Evolutionary conservation across 2,797 vertebrate genomes (phyloP).

Genomic region (Streptopelia turtur): DNA sequence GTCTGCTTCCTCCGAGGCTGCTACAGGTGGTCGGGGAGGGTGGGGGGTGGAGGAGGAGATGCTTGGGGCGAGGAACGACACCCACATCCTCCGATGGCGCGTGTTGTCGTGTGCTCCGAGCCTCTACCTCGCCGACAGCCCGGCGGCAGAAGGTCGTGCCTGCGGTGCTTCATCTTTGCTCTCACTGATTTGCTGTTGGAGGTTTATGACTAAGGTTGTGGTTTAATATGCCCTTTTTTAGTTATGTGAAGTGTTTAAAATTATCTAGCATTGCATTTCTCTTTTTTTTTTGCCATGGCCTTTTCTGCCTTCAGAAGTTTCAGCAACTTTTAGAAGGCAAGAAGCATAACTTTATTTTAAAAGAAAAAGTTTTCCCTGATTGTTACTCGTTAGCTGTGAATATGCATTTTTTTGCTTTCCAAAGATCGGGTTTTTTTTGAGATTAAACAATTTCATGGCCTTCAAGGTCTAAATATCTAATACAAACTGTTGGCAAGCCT

Average conservation of each 20-base stretch:
- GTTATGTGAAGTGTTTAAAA: slow-evolving; percentile 63
- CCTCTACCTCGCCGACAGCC: slow-evolving; percentile 38
- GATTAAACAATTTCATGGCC: neutral
- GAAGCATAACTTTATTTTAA: neutral
- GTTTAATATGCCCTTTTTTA: slow-evolving; percentile 77
- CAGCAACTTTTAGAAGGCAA: slow-evolving; percentile 2
- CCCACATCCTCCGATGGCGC: slow-evolving; percentile 86
- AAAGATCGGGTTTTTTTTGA: neutral
- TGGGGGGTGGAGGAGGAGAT: slow-evolving; percentile 73
- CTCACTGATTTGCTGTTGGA: slow-evolving; percentile 70
- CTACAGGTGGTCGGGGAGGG: slow-evolving; percentile 86
- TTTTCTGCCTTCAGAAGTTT: slow-evolving; percentile 53
- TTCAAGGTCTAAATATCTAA: neutral
- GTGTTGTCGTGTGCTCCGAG: slow-evolving; percentile 66
- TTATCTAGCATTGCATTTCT: slow-evolving; percentile 44
- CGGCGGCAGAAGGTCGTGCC: slow-evolving; percentile 62
- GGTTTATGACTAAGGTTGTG: slow-evolving; percentile 79
- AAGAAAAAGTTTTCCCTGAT: neutral
- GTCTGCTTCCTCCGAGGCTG: slow-evolving; percentile 87
- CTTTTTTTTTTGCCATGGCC: neutral
- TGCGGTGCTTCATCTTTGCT: slow-evolving; percentile 55
- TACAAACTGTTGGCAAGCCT: neutral
- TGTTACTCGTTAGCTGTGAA: neutral
- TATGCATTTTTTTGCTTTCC: neutral
- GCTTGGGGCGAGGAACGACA: slow-evolving; percentile 68